Conservation (phyloP, 2,797 vertebrate genomes). For the Anisognathus igniventris region DNA sequence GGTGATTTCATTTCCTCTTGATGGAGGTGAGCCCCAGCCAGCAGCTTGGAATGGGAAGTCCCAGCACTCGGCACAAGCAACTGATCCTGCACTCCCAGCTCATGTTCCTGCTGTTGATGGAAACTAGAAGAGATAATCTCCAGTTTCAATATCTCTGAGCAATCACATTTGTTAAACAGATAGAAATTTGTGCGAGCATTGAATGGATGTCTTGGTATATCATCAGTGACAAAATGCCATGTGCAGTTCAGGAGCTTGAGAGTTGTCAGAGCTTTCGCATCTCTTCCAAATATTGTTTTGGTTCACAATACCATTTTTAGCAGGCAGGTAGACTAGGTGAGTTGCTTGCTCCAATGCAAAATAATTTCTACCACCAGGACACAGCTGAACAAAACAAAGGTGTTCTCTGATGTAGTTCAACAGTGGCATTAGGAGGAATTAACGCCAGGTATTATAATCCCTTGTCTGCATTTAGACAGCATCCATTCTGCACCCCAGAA, state of each 20-base stretch:
- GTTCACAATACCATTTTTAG: not conserved
- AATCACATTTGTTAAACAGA: not conserved
- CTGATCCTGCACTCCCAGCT: not conserved
- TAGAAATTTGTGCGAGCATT: not conserved
- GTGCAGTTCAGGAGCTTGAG: not conserved
- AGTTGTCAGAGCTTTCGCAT: not conserved
- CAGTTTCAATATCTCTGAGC: not conserved
- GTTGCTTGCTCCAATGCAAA: not conserved
- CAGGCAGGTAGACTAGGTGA: not conserved
- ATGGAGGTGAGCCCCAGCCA: not conserved
- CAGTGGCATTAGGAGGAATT: not conserved
- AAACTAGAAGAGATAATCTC: not conserved
- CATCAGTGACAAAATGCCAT: not conserved
- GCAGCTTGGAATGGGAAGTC: rapidly evolving
- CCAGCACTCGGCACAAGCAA: not conserved
- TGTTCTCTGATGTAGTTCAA: not conserved
- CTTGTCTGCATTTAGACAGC: not conserved
- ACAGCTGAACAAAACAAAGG: not conserved
- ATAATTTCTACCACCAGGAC: not conserved
- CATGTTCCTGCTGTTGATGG: not conserved
- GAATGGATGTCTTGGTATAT: not conserved
- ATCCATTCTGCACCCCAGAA: too few relatives aligned
- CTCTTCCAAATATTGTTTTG: not conserved
- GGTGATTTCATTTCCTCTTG: not conserved
- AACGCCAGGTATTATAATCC: not conserved